These are phyloP conservation scores for Thumatha senex DNA, from an alignment of 2,888 invertebrate genomes.

Conservation along the genomic window DNA sequence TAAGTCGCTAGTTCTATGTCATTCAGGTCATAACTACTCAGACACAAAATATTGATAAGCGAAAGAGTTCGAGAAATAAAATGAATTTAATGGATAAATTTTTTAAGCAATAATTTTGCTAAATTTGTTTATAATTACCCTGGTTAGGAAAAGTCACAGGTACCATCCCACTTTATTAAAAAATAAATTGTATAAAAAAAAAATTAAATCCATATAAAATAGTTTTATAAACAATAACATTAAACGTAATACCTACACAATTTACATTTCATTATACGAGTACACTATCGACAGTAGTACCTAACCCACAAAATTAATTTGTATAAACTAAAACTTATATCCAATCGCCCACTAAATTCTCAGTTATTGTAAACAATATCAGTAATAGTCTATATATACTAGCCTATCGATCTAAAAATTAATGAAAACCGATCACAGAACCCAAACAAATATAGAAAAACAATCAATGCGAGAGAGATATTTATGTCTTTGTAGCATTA, in stretches of 20 bases:
- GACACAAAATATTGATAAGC: not conserved
- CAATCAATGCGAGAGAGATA: constrained; percentile 1
- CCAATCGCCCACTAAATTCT: not conserved
- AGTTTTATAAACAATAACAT: too few relatives aligned
- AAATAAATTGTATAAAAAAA: too few relatives aligned
- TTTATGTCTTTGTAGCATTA: constrained; percentile 3
- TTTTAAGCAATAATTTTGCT: too few relatives aligned
- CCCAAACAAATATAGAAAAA: not conserved
- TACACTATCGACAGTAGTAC: too few relatives aligned
- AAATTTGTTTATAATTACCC: too few relatives aligned
- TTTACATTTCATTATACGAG: too few relatives aligned
- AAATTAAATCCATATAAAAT: too few relatives aligned
- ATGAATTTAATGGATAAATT: too few relatives aligned
- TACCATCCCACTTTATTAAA: too few relatives aligned
- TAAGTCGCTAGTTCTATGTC: not conserved
- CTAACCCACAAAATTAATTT: not conserved
- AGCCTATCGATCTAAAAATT: not conserved
- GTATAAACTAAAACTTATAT: not conserved
- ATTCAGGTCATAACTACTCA: not conserved
- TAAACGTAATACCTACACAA: too few relatives aligned
- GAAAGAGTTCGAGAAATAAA: not conserved
- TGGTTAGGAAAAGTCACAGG: too few relatives aligned
- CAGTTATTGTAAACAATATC: not conserved
- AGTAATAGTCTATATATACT: constrained; percentile 1
- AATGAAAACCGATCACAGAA: constrained; percentile 1